Base-by-base conservation (phyloP, 37 sponge, comb jelly and placozoan species). In the Halisarca cf. caerulea region DNA sequence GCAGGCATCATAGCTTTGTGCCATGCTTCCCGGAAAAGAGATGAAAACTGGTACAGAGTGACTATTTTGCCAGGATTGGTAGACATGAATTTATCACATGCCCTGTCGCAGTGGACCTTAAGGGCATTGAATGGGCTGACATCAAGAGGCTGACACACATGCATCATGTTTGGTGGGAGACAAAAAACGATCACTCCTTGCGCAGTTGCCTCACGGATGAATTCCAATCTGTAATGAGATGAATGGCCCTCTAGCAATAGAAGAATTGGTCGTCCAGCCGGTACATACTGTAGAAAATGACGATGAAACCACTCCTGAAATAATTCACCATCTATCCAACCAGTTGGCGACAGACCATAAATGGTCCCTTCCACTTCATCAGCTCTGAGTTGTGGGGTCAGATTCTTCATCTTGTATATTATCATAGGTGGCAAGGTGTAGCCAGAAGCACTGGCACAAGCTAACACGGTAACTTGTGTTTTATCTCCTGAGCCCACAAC, bases 361-460 rank as follows among this genome's bases (percentile, higher is more conserved):
- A 81, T 27, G 25, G 86, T 85, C 1, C 83, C 83, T 24, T 86
- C 82, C 2, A 85, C 83, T 38, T 90, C 90, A 30, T 62, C 79
- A 21, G 25, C 4, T 34, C 33, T 81, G 9, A 74, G 73, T 1
- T 44, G 35, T 40, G 9, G 54, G 2, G 58, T 33, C 2, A 82
- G 74, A 44, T 18, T 54, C 21, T 80, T 71, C 11, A 37, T 40
- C 45, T 71, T 6, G 25, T 70, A 74, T 18, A 90, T 86, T 15
- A 90, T 80, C 70, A 90, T 61, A 30, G 86, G 86, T 38, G 90
- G 90, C 24, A 90, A 41, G 11, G 32, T 18, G 6, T 51, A 62
- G 6, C 90, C 90, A 82, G 73, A 25, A 20, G 90, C 86, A 81
- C 17, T 70, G 25, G 64, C 83, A 85, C 90, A 90, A 11, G 85